A percentile compares a stretch with the other conserved stretches of the same genome.
phyloP scores from a whole-genome alignment of 1,140 invertebrate genomes.

The Myzus persicae region DNA sequence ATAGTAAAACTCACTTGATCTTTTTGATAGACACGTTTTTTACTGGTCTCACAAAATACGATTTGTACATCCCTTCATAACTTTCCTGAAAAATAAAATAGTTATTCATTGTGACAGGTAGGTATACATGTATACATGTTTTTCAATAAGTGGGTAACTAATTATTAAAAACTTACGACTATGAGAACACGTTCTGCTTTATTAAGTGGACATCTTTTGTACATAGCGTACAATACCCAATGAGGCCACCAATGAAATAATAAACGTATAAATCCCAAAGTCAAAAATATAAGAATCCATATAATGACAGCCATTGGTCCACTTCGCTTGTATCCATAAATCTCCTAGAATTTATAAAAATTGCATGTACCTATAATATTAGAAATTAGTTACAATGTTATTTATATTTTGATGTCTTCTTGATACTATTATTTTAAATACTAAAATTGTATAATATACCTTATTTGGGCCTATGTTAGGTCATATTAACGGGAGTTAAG shows the following conservation, averaged over 20 bases:
- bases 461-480: neutral
- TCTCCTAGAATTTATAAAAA: conserved; percentile 66
- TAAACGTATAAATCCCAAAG: conserved; percentile 79
- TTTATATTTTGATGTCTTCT: neutral
- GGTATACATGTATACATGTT: too few species aligned
- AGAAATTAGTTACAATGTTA: conserved; percentile 25
- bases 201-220: conserved; percentile 73
- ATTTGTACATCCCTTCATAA: conserved; percentile 49
- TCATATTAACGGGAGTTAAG: neutral
- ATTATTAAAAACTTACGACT: conserved; percentile 68
- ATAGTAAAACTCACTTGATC: conserved; percentile 13
- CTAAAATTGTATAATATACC: neutral
- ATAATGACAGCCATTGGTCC: conserved; percentile 67
- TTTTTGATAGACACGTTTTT: conserved; percentile 40
- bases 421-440: neutral
- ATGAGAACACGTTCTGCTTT: conserved; percentile 80
- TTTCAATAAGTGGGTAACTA: neutral
- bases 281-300: conserved; percentile 73
- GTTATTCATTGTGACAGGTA: neutral
- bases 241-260: conserved; percentile 89
- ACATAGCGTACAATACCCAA: conserved; percentile 78
- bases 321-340: conserved; percentile 73
- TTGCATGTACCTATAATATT: conserved; percentile 20
- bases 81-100: conserved; percentile 53
- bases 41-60: conserved; percentile 50